Evolutionary conservation across 2,113 vertebrate species (phyloP), one percentile per base, ranked within the genome.

Genomic region (Lamprotornis superbus): DNA sequence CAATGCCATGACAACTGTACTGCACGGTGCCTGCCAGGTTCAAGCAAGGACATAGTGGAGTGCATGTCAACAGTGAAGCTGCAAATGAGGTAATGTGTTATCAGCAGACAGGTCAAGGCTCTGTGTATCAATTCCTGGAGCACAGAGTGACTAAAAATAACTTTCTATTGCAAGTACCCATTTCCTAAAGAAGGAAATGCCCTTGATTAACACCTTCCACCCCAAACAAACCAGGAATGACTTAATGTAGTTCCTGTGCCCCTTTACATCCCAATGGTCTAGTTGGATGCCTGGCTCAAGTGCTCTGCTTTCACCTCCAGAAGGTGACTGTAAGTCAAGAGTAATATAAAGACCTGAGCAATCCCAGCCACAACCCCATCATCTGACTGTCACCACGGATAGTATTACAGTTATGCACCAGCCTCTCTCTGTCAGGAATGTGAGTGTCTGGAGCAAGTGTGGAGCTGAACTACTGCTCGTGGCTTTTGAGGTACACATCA

Each of bases 21-120:
- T 49, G 59, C 83, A 44, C 0, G 0, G 69, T 94, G 95, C 95
- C 90, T 95, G 96, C 96, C 74, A 95, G 97, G 97, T 98, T 98
- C 95, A 98, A 69, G 81, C 93, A 87, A 91, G 98, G 97, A 97
- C 97, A 97, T 44, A 20, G 89, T 7, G 33, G 86, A 83, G 92
- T 42, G 39, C 70, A 47, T 35, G 77, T 91, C 97, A 95, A 39
- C 89, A 87, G 79, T 37, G 39, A 81, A 94, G 76, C 94, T 95
- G 95, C 91, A 91, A 94, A 96, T 97, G 98, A 98, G 96, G 95
- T 97, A 97, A 97, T 64, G 83, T 64, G 79, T 97, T 97, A 97
- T 94, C 96, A 97, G 97, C 98, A 98, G 98, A 98, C 98, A 98
- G 97, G 97, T 96, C 93, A 97, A 90, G 93, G 88, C 95, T 95